Evolutionary conservation across 2,113 vertebrate species (phyloP).

Genomic region (Elaphurus davidianus): DNA sequence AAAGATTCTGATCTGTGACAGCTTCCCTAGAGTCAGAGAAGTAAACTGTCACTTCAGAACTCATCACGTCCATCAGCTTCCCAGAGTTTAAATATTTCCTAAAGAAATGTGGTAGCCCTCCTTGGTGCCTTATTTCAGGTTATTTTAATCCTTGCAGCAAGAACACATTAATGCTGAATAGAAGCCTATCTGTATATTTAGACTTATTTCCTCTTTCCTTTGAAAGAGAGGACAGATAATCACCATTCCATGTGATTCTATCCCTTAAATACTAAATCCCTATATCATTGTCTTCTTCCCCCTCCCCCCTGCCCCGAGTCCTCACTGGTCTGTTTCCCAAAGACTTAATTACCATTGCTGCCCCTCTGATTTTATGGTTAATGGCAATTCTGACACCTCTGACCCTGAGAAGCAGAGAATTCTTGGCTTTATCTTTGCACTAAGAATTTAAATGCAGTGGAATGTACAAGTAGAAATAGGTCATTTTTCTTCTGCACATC

Average conservation of each 20-base stretch:
- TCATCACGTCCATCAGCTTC: neutral
- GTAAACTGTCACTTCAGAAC: neutral
- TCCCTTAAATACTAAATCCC: neutral
- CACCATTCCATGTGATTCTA: neutral
- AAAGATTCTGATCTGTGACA: neutral
- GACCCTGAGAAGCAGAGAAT: slow-evolving; percentile 8
- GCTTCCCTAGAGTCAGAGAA: neutral
- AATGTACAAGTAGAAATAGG: slow-evolving; percentile 2
- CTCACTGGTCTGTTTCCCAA: neutral
- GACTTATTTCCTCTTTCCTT: neutral
- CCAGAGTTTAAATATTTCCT: neutral
- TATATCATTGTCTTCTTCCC: neutral
- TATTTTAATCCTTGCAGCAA: neutral
- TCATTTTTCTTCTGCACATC: slow-evolving; percentile 40
- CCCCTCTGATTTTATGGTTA: slow-evolving; percentile 25
- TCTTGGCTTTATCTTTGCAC: slow-evolving; percentile 32
- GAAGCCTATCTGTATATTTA: neutral
- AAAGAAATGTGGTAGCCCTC: neutral
- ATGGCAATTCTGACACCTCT: neutral
- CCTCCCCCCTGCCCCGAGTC: accelerated
- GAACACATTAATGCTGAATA: neutral
- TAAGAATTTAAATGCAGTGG: slow-evolving; percentile 52
- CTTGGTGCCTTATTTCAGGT: neutral
- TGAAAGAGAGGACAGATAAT: neutral
- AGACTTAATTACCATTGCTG: slow-evolving; percentile 14